Base-by-base conservation (phyloP, 2,888 invertebrate species). In the Epistrophe grossulariae region DNA sequence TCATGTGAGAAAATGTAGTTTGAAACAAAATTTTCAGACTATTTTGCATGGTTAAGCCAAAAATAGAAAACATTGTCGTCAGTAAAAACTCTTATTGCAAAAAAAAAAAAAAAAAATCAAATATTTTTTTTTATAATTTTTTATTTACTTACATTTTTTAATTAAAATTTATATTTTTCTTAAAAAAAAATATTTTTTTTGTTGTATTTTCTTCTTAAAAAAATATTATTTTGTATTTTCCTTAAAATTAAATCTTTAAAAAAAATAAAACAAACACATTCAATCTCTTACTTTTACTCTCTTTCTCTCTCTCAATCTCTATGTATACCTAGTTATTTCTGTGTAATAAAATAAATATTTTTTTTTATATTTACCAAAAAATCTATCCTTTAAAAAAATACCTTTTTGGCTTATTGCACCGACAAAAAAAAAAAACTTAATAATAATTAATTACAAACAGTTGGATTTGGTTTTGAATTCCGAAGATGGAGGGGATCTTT, bases 391-490 rank as follows among this genome's bases (percentile, higher is more conserved):
- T 62, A 72, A 80, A 73, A 72, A 52, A 72, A 79, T 45, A 50
- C 43, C 28, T 72, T 73, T 72, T 77, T 66, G 77, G 77, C 76
- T 83, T 79, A 72, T 71, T 83, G 83, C 88, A 88, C 83, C 83
- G 71, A 88, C 62, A 72, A 73, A 79, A 68, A 79, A 68, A 79
- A 76, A 85, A 83, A 79, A 43, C 82, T 73, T 85, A 89, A 84
- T 83, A 72, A 88, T 70, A 83, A 68, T 60, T 81, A 80, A 84
- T 84, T 84, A 89, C 89, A 89, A 88, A 93, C 95, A 98, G 97
- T 95, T 99, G 94, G 98, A 99, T 95, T 96, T 99, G 94, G 96
- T 97, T 94, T 96, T 99, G 93, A 98, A 99, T 94, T 97, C 97
- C 92, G 97, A 97, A 91, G 95, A 95, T 90, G 98, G 98, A 90